Percentiles rank a stretch among this genome's conserved stretches.
These are phyloP conservation scores for Ploceus nigricollis DNA, from an alignment of 2,113 vertebrate genomes.

Conservation along the genomic window DNA sequence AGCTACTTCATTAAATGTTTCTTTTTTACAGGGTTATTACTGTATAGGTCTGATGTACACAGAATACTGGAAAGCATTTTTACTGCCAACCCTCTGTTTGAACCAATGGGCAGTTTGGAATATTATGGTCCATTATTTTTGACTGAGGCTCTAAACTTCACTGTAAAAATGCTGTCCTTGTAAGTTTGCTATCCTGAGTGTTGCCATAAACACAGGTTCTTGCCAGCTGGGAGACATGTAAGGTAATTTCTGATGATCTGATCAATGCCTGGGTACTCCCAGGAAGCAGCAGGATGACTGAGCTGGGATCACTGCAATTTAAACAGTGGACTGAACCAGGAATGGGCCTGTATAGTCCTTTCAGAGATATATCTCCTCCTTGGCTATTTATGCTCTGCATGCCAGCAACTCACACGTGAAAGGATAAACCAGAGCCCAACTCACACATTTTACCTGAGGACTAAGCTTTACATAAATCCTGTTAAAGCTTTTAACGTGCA, in stretches of 20 bases:
- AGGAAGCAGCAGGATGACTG: not conserved
- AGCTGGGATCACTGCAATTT: not conserved
- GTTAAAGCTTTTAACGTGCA: not conserved
- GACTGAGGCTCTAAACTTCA: constrained; percentile 29
- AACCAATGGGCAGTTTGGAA: not conserved
- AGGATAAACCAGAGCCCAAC: not conserved
- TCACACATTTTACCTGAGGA: not conserved
- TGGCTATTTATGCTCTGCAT: not conserved
- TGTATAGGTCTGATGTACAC: not conserved
- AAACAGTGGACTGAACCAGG: not conserved
- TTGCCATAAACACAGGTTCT: constrained; percentile 1
- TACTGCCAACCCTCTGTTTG: not conserved
- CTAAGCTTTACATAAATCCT: not conserved
- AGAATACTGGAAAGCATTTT: not conserved
- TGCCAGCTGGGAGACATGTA: not conserved
- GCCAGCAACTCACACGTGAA: not conserved
- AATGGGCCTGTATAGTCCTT: not conserved
- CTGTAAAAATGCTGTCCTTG: constrained; percentile 18
- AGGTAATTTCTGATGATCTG: not conserved
- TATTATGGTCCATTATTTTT: constrained; percentile 41
- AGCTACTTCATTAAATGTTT: not conserved
- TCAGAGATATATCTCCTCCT: not conserved
- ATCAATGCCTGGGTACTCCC: not conserved
- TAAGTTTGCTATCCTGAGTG: not conserved
- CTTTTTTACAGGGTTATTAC: not conserved